Conservation (phyloP, 2,888 invertebrate genomes). For the Nephrotoma flavescens region DNA sequence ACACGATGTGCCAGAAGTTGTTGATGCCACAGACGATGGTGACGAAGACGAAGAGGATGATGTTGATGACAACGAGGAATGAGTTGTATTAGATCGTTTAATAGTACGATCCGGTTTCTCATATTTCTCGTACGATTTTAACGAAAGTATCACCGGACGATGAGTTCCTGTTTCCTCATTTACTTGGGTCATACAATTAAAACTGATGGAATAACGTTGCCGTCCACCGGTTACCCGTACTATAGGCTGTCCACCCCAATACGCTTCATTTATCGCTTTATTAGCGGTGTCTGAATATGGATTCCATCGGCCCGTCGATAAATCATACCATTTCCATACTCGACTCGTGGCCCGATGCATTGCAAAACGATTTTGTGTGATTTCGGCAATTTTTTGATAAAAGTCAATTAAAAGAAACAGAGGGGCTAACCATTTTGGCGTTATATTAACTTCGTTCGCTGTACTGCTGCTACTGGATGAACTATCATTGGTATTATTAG, state of each 20-base stretch:
- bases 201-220: constrained; percentile 60
- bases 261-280: constrained; percentile 62
- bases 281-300: constrained; percentile 57
- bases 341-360: constrained; percentile 45
- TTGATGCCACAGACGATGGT: not conserved
- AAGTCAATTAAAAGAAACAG: constrained; percentile 58
- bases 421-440: constrained; percentile 64
- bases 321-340: constrained; percentile 72
- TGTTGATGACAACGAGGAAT: not conserved
- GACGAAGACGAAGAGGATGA: not conserved
- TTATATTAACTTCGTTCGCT: constrained; percentile 15
- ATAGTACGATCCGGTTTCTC: not conserved
- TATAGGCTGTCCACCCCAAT: constrained; percentile 52
- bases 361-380: constrained; percentile 47
- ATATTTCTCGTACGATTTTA: constrained; percentile 27
- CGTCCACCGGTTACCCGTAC: constrained; percentile 57
- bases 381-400: constrained; percentile 57
- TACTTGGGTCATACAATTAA: constrained; percentile 66
- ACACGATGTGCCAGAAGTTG: not conserved
- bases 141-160: constrained; percentile 56
- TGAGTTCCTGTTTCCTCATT: constrained; percentile 75
- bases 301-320: constrained; percentile 67
- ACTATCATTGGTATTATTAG: not conserved
- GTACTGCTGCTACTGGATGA: not conserved
- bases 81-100: constrained; percentile 3